Evolutionary conservation across 2,797 vertebrate genomes (phyloP).

Genomic region (Enteromius radiatus): DNA sequence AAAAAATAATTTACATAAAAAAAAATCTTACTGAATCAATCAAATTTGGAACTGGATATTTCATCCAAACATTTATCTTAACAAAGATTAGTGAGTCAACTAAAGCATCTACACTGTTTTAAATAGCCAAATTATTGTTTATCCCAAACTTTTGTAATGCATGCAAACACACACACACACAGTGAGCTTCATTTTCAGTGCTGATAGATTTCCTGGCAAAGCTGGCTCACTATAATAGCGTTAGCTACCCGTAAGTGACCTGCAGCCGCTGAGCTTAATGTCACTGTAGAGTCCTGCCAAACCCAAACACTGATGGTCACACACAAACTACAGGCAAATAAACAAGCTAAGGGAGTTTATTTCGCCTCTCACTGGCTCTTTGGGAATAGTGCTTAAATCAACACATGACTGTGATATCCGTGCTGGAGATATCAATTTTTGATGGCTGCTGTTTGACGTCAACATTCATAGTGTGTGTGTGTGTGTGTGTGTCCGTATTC

Average conservation of each 20-base stretch:
- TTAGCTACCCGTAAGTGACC: constrained; percentile 67
- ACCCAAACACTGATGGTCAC: constrained; percentile 49
- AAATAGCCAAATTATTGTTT: constrained; percentile 5
- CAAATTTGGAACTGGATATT: neutral
- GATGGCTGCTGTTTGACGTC: constrained; percentile 10
- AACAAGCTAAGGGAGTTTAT: constrained; percentile 29
- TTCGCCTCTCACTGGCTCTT: constrained; percentile 3
- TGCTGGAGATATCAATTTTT: constrained; percentile 10
- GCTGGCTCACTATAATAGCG: constrained; percentile 65
- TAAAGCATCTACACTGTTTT: neutral
- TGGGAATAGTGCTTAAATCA: neutral
- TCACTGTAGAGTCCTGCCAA: constrained; percentile 65
- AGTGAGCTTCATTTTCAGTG: constrained; percentile 47
- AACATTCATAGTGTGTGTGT: neutral
- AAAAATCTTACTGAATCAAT: neutral
- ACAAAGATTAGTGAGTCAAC: neutral
- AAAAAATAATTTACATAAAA: neutral
- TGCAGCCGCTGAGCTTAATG: constrained; percentile 65
- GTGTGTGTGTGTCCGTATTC: neutral
- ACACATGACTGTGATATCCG: neutral
- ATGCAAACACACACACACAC: neutral
- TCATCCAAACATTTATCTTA: neutral
- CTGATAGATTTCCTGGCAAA: constrained; percentile 62
- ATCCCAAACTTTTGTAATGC: neutral
- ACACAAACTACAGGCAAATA: constrained; percentile 46